Conservation (phyloP, 2,113 vertebrate genomes). For the Rhinoptilus africanus region DNA sequence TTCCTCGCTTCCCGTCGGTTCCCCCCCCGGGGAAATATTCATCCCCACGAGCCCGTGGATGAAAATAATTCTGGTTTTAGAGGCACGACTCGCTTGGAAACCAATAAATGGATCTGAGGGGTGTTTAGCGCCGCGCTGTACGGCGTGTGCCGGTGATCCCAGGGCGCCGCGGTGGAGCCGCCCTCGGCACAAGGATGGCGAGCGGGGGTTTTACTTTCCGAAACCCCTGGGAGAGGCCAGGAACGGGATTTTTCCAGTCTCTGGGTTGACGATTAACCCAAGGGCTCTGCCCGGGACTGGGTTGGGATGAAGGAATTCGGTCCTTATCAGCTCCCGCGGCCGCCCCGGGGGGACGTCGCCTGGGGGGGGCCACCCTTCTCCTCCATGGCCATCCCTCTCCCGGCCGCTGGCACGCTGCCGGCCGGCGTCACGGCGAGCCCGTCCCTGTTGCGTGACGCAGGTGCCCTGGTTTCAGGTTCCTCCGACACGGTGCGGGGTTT, state of each 20-base stretch:
- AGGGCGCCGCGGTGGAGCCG: neutral
- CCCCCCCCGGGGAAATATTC: neutral
- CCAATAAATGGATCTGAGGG: rapidly evolving
- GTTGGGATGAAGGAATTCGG: neutral
- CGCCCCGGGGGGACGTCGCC: neutral
- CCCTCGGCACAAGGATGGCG: neutral
- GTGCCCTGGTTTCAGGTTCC: conserved; percentile 16
- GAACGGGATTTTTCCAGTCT: neutral
- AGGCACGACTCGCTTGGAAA: neutral
- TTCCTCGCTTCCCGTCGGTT: neutral
- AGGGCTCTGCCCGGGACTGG: neutral
- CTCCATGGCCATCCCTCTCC: rapidly evolving
- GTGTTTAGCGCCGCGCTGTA: rapidly evolving
- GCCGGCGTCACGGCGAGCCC: rapidly evolving
- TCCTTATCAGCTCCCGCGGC: neutral
- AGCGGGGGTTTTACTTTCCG: neutral
- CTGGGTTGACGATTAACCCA: conserved; percentile 14
- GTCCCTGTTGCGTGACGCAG: neutral
- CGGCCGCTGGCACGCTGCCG: neutral
- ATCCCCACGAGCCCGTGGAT: rapidly evolving
- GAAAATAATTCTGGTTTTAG: neutral
- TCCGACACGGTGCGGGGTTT: neutral
- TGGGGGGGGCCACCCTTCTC: neutral
- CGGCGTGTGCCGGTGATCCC: too few species aligned
- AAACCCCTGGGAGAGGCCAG: neutral